Base-by-base conservation (phyloP, 2,113 vertebrate species). In the Scomber japonicus region DNA sequence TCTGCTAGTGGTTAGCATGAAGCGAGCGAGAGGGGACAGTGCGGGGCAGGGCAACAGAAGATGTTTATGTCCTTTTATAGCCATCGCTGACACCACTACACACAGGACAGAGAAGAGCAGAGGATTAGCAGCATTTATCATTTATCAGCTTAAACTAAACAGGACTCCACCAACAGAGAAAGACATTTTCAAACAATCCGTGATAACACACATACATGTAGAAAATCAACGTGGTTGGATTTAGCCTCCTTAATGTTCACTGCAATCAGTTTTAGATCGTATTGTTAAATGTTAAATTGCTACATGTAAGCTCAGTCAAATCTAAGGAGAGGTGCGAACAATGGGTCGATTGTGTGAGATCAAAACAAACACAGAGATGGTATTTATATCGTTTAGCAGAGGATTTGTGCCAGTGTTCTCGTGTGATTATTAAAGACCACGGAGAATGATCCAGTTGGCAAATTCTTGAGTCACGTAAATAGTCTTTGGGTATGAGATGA, bases 61-160 rank as follows among this genome's bases (percentile, higher is more conserved):
- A 89, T 91, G 89, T 92, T 87, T 83, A 81, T 96, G 94, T 88
- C 95, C 95, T 94, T 95, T 95, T 95, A 95, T 95, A 95, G 95
- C 88, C 93, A 95, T 94, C 80, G 62, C 92, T 90, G 92, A 94
- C 90, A 86, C 89, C 82, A 86, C 24, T 27, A 75, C 87, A 83
- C 78, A 83, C 55, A 55, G 75, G 65, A 75, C 73, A 72, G 78
- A 79, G 62, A 71, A 44, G 77, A 87, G 63, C 78, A 57, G 76
- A 82, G 77, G 86, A 90, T 87, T 88, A 87, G 80, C 84, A 66
- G 79, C 80, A 84, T 92, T 89, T 65, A 81, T 90, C 84, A 76
- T 87, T 72, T 78, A 24, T 53, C 64, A 66, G 50, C 17, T 68
- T 86, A 35, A 80, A 76, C 54, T 55, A 68, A 89, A 71, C 55